Conservation (phyloP, 2,113 vertebrate species). For the Tursiops truncatus region DNA sequence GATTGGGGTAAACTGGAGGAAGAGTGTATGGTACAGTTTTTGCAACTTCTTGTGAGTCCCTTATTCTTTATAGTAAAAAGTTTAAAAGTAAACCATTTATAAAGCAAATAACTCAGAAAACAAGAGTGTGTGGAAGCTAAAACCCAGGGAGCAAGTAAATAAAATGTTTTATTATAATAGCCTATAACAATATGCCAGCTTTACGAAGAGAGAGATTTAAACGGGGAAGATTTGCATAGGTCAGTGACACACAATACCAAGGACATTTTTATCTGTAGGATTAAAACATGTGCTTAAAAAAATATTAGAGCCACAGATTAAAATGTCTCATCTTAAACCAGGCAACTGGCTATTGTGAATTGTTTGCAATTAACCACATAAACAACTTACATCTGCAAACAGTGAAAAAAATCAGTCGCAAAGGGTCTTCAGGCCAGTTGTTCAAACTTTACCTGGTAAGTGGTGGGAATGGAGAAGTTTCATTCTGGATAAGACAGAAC, state of each 20-base stretch:
- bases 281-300: neutral
- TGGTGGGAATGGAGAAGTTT: neutral
- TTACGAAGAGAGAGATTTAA: constrained; percentile 13
- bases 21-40: neutral
- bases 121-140: neutral
- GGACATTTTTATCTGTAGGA: constrained; percentile 26
- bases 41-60: constrained; percentile 12
- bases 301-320: neutral
- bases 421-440: neutral
- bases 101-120: constrained; percentile 36
- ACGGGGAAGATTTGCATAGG: neutral
- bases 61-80: neutral
- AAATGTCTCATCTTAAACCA: constrained; percentile 25
- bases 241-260: constrained; percentile 36
- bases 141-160: neutral
- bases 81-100: neutral
- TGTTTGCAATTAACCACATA: neutral
- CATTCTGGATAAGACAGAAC: neutral
- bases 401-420: neutral
- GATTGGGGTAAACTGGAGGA: neutral
- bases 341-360: neutral
- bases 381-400: constrained; percentile 9
- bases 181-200: neutral
- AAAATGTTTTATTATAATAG: constrained; percentile 15
- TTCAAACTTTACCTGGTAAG: constrained; percentile 31